These are phyloP conservation scores for Hypanus sabinus DNA, from an alignment of 2,113 vertebrate species.

Conservation along the genomic window DNA sequence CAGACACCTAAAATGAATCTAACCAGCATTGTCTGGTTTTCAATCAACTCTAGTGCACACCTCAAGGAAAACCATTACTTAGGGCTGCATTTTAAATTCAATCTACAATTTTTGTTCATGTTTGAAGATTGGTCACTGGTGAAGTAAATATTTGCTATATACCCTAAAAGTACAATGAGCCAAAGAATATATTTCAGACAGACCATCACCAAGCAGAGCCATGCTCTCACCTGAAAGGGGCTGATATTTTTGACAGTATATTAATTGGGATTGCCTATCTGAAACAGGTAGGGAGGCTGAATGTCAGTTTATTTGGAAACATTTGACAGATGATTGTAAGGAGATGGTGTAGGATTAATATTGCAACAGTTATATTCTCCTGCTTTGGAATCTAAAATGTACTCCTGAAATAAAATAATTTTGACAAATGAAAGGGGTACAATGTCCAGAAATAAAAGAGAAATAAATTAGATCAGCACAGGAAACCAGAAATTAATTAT, in stretches of 20 bases:
- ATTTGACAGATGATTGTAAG: constrained; percentile 12
- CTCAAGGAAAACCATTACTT: too few relatives aligned
- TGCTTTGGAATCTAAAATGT: constrained; percentile 10
- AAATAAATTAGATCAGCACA: neutral
- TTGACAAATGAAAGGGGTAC: neutral
- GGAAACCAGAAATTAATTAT: constrained; percentile 24
- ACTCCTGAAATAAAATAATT: neutral
- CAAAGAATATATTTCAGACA: neutral
- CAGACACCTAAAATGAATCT: too few relatives aligned
- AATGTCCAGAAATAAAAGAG: neutral
- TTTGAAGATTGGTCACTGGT: too few relatives aligned
- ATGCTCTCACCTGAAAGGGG: neutral
- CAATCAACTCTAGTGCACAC: too few relatives aligned
- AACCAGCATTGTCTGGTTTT: too few relatives aligned
- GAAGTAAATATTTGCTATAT: too few relatives aligned
- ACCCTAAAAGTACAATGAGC: too few relatives aligned
- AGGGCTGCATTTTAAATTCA: too few relatives aligned
- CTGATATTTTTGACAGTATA: neutral
- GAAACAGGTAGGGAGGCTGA: neutral
- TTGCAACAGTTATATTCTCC: neutral
- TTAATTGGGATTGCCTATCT: neutral
- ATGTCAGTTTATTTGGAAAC: constrained; percentile 1
- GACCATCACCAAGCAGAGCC: neutral
- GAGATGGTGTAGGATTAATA: constrained; percentile 1
- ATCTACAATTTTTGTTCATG: too few relatives aligned